Conservation (phyloP, 2,797 vertebrate species). For the Cossypha niveicapilla region DNA sequence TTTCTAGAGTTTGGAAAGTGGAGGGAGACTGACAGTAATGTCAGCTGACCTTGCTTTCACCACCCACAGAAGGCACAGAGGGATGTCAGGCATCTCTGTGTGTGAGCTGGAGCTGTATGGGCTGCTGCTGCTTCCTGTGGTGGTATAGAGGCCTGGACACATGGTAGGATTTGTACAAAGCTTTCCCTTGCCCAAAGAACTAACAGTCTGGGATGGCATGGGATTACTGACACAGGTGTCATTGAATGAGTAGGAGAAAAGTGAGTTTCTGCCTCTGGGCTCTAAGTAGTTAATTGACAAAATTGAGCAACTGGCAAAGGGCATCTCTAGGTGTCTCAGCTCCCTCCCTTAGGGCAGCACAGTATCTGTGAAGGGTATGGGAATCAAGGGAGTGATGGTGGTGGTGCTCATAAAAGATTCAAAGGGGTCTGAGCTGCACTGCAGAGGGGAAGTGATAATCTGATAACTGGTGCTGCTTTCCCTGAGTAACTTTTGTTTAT, state of each 20-base stretch:
- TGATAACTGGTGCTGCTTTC: neutral
- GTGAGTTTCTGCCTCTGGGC: neutral
- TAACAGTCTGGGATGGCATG: neutral
- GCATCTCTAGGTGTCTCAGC: neutral
- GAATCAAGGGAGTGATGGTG: neutral
- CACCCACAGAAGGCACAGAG: neutral
- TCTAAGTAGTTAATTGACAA: neutral
- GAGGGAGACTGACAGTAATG: neutral
- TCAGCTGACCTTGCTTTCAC: neutral
- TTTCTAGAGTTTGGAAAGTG: neutral
- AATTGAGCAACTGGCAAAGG: neutral
- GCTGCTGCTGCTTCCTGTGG: neutral
- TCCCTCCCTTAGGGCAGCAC: neutral
- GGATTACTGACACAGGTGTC: neutral
- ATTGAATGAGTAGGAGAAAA: neutral
- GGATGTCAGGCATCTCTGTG: neutral
- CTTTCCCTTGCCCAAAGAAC: neutral
- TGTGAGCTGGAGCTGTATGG: neutral
- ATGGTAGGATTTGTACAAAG: neutral
- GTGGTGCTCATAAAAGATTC: neutral
- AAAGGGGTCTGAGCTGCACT: neutral
- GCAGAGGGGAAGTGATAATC: neutral
- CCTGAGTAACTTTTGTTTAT: neutral
- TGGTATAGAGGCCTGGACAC: fast-evolving
- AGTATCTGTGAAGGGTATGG: neutral